phyloP scores from a whole-genome alignment of 2,888 invertebrate species.

The Leptinotarsa rubiginosa region DNA sequence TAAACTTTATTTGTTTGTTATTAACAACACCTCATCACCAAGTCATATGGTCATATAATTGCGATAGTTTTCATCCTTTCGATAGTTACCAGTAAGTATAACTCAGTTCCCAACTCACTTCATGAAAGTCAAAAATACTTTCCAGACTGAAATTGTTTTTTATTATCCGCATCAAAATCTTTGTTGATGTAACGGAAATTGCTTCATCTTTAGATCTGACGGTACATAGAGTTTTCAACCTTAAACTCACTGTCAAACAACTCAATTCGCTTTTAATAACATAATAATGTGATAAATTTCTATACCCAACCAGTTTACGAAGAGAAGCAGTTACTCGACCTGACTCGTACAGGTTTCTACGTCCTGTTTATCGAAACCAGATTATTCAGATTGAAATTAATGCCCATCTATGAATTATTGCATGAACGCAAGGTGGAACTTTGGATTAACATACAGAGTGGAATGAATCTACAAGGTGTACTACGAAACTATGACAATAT shows the following conservation, averaged over 20 bases:
- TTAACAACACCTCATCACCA: too few relatives aligned
- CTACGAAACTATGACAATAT: too few relatives aligned
- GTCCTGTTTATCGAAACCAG: conserved; percentile 23
- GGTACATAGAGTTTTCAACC: conserved; percentile 18
- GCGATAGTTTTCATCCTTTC: too few relatives aligned
- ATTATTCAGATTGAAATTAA: conserved; percentile 22
- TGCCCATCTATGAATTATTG: conserved; percentile 16
- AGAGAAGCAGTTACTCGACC: conserved; percentile 25
- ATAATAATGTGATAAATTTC: conserved; percentile 20
- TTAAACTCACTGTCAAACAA: conserved; percentile 16
- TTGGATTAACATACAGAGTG: neutral
- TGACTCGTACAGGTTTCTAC: conserved; percentile 10
- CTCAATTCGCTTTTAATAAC: conserved; percentile 14
- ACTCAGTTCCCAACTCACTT: too few relatives aligned
- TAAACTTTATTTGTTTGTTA: too few relatives aligned
- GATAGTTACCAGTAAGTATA: too few relatives aligned
- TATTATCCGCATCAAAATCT: too few relatives aligned
- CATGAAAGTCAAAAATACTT: too few relatives aligned
- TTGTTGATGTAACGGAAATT: neutral
- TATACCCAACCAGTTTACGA: conserved; percentile 21
- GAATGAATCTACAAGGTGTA: too few relatives aligned
- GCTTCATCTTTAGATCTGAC: neutral
- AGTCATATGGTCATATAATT: too few relatives aligned
- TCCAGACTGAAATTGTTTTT: too few relatives aligned
- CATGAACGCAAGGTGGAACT: conserved; percentile 1